Conservation (phyloP, 2,797 vertebrate genomes). For the Premnoplex brunnescens region DNA sequence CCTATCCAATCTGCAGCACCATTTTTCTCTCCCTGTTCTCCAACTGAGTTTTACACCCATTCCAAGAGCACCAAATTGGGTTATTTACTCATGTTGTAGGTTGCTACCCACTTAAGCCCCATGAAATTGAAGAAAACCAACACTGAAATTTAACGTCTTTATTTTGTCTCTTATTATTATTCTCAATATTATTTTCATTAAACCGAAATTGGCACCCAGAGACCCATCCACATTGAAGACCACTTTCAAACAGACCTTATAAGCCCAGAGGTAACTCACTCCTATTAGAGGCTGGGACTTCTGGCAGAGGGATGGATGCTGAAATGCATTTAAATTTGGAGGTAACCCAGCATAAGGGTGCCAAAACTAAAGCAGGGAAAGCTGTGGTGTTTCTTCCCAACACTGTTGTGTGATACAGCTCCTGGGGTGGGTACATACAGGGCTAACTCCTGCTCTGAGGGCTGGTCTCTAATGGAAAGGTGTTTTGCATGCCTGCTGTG, state of each 20-base stretch:
- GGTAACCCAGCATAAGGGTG: not conserved
- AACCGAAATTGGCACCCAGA: constrained; percentile 6
- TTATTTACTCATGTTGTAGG: not conserved
- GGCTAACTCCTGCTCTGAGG: not conserved
- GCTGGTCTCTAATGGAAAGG: not conserved
- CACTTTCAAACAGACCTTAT: not conserved
- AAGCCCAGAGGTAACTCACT: constrained; percentile 12
- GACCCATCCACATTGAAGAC: not conserved
- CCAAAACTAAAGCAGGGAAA: not conserved
- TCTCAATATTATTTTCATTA: not conserved
- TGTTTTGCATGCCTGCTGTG: not conserved
- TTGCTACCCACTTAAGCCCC: not conserved
- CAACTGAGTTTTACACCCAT: not conserved
- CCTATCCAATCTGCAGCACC: not conserved
- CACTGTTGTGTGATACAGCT: not conserved
- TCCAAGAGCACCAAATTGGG: not conserved
- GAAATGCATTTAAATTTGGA: not conserved
- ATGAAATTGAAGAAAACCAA: not conserved
- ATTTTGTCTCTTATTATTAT: constrained; percentile 18
- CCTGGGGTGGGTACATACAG: accelerated
- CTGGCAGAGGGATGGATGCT: not conserved
- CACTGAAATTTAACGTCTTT: not conserved
- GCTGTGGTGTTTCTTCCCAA: not conserved
- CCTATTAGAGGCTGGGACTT: not conserved
- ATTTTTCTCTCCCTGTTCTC: not conserved